Base-by-base conservation (phyloP, 2,113 vertebrate genomes). In the Erinaceus europaeus region DNA sequence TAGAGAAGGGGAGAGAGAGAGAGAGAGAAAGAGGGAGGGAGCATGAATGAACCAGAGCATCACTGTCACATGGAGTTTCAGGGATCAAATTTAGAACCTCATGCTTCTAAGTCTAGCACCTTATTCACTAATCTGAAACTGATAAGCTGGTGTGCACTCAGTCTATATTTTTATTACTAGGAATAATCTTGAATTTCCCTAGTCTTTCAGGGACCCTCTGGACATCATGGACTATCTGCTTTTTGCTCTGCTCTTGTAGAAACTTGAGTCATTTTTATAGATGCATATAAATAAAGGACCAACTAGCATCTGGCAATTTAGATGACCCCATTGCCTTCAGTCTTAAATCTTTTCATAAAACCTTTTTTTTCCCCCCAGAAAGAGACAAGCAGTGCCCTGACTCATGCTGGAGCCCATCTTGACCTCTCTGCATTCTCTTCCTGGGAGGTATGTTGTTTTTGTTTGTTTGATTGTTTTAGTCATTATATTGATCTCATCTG, bases 361-460 rank as follows among this genome's bases (percentile, higher is more conserved):
- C 69, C 1, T 93, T 86, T 0, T 55, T 94, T 62, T 86, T 95
- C 57, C 87, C 94, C 32, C 23, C 92, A 99, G 99, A 99, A 99
- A 99, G 99, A 99, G 95, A 98, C 99, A 1, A 99, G 99, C 90
- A 99, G 99, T 27, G 99, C 99, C 9, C 94, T 99, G 94, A 99
- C 99, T 18, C 99, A 99, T 0, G 98, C 99, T 4, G 99, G 99
- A 91, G 99, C 99, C 95, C 99, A 99, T 95, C 95, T 99, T 96
- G 99, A 99, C 94, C 98, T 99, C n/a, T 99, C 99, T 0, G 99
- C 99, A 0, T 99, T 99, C 88, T 99, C 99, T 3, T 99, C 99
- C 5, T 99, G 99, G 99, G 99, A 99, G 98, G 99, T 99, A 96
- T 0, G 92, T 95, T n/a, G n/a, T n/a, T n/a, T n/a, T n/a, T n/a